Conservation (phyloP, 2,888 invertebrate species). For the Trachelus troglodyta region DNA sequence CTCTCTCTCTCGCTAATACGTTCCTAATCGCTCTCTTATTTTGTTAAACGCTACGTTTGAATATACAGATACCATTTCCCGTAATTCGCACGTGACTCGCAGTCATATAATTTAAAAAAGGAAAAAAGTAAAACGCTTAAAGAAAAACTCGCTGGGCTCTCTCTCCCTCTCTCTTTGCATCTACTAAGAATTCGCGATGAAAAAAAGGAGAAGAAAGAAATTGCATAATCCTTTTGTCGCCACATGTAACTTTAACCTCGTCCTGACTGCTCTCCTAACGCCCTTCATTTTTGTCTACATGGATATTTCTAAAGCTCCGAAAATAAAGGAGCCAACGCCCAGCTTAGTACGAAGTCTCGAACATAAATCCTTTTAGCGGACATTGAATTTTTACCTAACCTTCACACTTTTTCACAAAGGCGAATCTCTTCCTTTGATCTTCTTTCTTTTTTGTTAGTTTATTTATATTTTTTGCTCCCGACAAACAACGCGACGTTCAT, state of each 20-base stretch:
- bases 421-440: not conserved
- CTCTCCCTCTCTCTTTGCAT: not conserved
- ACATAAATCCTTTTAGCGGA: not conserved
- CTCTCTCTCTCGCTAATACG: constrained; percentile 15
- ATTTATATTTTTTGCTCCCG: not conserved
- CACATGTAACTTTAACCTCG: not conserved
- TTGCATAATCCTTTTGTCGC: not conserved
- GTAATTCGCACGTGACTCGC: not conserved
- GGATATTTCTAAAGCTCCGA: not conserved
- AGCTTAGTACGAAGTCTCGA: not conserved
- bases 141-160: not conserved
- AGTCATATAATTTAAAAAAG: not conserved
- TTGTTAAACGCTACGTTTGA: constrained; percentile 1
- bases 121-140: not conserved
- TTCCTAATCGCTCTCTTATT: constrained; percentile 9
- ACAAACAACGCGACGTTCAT: not conserved
- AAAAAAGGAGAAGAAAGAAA: not conserved
- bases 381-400: not conserved
- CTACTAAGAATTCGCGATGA: not conserved
- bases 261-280: not conserved
- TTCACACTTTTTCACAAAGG: not conserved
- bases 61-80: constrained; percentile 2
- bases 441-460: not conserved
- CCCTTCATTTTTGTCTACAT: not conserved
- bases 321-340: not conserved